Evolutionary conservation across 2,888 invertebrate genomes (phyloP).

Genomic region (Nineta flava): DNA sequence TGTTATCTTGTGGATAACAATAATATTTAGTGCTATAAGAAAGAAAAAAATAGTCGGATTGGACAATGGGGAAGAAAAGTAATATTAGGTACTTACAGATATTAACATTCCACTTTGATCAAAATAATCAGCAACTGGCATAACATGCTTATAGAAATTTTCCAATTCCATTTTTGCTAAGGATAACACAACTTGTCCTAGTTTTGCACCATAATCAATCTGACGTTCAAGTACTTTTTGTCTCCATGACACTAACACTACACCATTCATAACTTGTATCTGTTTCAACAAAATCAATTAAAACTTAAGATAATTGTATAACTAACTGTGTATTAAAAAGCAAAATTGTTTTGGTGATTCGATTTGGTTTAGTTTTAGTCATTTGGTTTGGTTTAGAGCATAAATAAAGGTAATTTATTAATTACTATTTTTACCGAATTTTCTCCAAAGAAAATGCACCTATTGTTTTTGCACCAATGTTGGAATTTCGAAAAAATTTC

Average conservation of each 20-base stretch:
- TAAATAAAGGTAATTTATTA: too few relatives aligned
- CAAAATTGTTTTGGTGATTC: too few relatives aligned
- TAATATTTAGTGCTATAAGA: too few relatives aligned
- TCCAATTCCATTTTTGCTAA: constrained; percentile 75
- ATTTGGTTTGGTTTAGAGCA: too few relatives aligned
- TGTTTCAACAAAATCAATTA: constrained; percentile 23
- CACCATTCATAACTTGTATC: constrained; percentile 80
- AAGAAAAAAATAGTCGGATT: too few relatives aligned
- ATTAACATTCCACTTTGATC: constrained; percentile 69
- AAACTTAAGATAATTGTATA: not conserved
- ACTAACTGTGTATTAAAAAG: not conserved
- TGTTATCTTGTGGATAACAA: too few relatives aligned
- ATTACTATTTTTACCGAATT: too few relatives aligned
- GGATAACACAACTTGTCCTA: constrained; percentile 71
- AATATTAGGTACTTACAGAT: constrained; percentile 33
- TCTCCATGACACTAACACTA: constrained; percentile 73
- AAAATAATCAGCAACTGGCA: constrained; percentile 82
- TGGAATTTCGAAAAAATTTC: too few relatives aligned
- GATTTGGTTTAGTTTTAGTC: not conserved
- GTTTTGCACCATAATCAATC: constrained; percentile 78
- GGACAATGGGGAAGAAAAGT: too few relatives aligned
- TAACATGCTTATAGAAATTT: constrained; percentile 78
- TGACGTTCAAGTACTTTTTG: constrained; percentile 73
- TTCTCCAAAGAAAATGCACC: too few relatives aligned
- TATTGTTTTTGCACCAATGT: too few relatives aligned